Evolutionary conservation across 2,113 vertebrate species (phyloP).

Genomic region (Lipophrys pholis): DNA sequence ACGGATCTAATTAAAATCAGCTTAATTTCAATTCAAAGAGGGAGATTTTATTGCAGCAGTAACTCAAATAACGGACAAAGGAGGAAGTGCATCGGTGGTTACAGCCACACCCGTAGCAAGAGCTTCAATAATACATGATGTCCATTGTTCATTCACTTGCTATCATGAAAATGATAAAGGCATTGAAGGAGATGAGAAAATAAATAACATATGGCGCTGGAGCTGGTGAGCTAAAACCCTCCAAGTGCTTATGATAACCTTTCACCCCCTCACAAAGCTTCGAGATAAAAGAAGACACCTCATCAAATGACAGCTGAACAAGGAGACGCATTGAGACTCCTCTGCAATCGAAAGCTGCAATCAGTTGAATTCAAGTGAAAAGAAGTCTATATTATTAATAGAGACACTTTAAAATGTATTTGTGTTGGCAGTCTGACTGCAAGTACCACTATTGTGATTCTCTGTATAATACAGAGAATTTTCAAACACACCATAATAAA

Average conservation of each 20-base stretch:
- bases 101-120: constrained; percentile 7
- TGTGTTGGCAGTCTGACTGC: constrained; percentile 15
- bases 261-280: constrained; percentile 54
- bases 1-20: neutral
- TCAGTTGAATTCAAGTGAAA: constrained; percentile 37
- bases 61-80: neutral
- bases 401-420: neutral
- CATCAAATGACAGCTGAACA: constrained; percentile 4
- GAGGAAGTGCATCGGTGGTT: neutral
- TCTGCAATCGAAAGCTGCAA: too few species aligned
- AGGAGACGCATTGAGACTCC: too few species aligned
- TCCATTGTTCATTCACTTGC: constrained; percentile 48
- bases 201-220: constrained; percentile 44
- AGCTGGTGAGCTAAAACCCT: constrained; percentile 44
- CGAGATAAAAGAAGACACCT: constrained; percentile 49
- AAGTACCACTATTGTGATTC: neutral
- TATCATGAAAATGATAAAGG: constrained; percentile 50
- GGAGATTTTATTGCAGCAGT: constrained; percentile 19
- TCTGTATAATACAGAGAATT: too few species aligned
- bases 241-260: constrained; percentile 44
- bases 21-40: constrained; percentile 5
- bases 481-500: too few species aligned
- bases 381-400: constrained; percentile 20
- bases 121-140: constrained; percentile 51
- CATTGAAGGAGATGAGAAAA: constrained; percentile 32